Conservation (phyloP, 2,888 invertebrate genomes). For the Priocnemis perturbator region DNA sequence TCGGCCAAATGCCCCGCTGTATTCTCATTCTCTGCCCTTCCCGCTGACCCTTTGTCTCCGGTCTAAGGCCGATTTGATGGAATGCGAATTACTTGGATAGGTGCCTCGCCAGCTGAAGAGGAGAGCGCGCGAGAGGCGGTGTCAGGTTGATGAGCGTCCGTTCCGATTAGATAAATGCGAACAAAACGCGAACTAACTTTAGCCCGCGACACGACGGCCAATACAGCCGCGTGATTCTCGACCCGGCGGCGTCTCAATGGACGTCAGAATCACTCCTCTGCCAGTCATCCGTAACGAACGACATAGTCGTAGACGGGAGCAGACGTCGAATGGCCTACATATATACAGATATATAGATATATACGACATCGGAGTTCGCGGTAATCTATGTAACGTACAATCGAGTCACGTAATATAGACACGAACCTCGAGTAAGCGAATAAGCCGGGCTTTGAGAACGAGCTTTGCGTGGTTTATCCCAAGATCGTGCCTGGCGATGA, state of each 20-base stretch:
- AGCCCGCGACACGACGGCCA: conserved; percentile 29
- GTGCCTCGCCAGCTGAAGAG: conserved; percentile 8
- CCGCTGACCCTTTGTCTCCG: conserved; percentile 17
- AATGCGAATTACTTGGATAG: conserved; percentile 17
- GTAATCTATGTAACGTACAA: conserved; percentile 34
- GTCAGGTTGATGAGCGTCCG: conserved; percentile 37
- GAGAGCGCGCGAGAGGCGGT: conserved; percentile 20
- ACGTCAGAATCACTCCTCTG: conserved; percentile 39
- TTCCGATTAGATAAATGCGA: conserved; percentile 37
- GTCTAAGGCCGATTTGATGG: conserved; percentile 4
- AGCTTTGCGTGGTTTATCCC: conserved; percentile 28
- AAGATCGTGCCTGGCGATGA: conserved; percentile 32
- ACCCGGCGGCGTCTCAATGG: conserved; percentile 38
- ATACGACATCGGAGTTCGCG: conserved; percentile 24
- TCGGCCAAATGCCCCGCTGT: conserved; percentile 35
- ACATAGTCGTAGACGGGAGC: conserved; percentile 33
- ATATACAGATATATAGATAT: conserved; percentile 9
- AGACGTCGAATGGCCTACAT: conserved; percentile 31
- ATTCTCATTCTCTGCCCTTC: conserved; percentile 24
- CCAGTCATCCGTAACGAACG: conserved; percentile 41
- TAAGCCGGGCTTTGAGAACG: conserved; percentile 24
- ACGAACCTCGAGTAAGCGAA: conserved; percentile 30
- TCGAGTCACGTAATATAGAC: conserved; percentile 31
- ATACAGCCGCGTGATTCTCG: conserved; percentile 35
- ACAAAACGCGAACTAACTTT: conserved; percentile 40